Evolutionary conservation across 2,113 vertebrate species (phyloP).

Genomic region (Tor tambroides): DNA sequence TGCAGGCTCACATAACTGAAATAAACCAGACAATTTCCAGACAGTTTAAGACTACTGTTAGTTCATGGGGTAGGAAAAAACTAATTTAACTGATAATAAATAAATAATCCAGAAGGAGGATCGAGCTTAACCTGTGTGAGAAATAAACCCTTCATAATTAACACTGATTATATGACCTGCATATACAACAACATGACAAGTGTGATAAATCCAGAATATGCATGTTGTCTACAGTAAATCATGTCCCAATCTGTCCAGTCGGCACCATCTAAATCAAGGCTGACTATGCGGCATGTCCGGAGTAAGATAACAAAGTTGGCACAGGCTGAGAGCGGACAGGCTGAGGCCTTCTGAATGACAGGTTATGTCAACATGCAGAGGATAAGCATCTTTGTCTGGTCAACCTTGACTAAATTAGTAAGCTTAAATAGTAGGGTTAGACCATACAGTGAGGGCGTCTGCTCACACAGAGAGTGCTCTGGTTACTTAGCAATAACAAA

Average conservation of each 20-base stretch:
- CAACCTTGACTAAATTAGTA: conserved; percentile 66
- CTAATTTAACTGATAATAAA: not conserved
- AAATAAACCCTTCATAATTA: not conserved
- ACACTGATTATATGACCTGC: not conserved
- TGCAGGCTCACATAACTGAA: not conserved
- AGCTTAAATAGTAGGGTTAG: conserved; percentile 27
- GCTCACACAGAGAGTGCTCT: not conserved
- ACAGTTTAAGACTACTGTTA: not conserved
- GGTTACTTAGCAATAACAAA: not conserved
- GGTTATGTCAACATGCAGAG: conserved; percentile 51
- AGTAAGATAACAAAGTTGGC: conserved; percentile 36
- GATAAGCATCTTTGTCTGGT: conserved; percentile 48
- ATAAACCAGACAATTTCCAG: not conserved
- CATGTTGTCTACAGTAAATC: not conserved
- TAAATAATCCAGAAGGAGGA: not conserved
- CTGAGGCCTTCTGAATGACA: conserved; percentile 40
- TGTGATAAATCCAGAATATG: not conserved
- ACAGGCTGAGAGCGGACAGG: conserved; percentile 50
- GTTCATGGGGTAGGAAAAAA: not conserved
- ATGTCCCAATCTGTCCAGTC: conserved; percentile 20
- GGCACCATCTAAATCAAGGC: conserved; percentile 45
- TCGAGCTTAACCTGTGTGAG: not conserved
- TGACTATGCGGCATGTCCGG: not conserved
- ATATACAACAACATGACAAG: not conserved
- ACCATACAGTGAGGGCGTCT: conserved; percentile 22